These are phyloP conservation scores for Hoplodrina blanda DNA, from an alignment of 2,888 invertebrate species.

Conservation along the genomic window DNA sequence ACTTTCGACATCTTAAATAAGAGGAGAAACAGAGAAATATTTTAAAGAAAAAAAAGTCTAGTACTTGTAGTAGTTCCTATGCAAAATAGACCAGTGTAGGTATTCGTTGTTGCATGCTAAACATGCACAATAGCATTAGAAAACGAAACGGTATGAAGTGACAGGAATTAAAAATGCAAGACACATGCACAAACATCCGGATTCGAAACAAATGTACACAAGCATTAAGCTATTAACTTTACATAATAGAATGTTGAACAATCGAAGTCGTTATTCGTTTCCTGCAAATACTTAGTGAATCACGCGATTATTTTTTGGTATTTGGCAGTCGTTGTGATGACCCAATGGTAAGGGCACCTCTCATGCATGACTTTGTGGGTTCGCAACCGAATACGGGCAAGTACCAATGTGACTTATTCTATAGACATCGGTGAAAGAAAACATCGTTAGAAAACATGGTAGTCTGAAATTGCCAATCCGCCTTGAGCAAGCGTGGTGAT, in stretches of 20 bases:
- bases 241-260: constrained; percentile 22
- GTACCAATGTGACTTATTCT: too few species aligned
- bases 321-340: too few species aligned
- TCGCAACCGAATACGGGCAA: too few species aligned
- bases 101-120: neutral
- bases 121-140: constrained; percentile 2
- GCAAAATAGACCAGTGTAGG: constrained; percentile 3
- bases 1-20: neutral
- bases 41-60: neutral
- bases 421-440: too few species aligned
- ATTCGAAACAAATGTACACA: constrained; percentile 26
- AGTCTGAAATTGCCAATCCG: too few species aligned
- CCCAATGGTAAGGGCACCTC: too few species aligned
- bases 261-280: constrained; percentile 14
- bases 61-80: neutral
- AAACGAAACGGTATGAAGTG: constrained; percentile 16
- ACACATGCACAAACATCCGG: constrained; percentile 53
- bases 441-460: too few species aligned
- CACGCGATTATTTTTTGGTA: neutral
- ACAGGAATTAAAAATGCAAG: constrained; percentile 36
- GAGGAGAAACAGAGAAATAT: neutral
- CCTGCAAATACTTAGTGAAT: constrained; percentile 6
- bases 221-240: constrained; percentile 28
- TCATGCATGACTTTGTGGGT: too few species aligned
- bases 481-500: too few species aligned